Evolutionary conservation across 2,888 invertebrate species (phyloP).

Genomic region (Frankliniella intonsa): DNA sequence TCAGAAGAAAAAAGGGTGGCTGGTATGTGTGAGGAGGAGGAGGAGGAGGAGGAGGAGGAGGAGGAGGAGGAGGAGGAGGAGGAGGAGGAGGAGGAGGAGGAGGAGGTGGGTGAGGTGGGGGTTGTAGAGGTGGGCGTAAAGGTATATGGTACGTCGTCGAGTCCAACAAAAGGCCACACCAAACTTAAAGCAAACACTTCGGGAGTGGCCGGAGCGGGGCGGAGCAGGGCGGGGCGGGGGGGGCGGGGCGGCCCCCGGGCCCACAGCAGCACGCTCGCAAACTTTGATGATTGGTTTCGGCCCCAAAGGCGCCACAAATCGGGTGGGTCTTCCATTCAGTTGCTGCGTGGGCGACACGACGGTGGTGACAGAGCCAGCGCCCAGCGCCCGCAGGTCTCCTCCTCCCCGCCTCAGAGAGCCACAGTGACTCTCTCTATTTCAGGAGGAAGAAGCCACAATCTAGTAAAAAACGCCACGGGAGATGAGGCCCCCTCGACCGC

Average conservation of each 20-base stretch:
- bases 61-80: not conserved
- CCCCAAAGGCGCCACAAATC: not conserved
- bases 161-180: not conserved
- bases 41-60: not conserved
- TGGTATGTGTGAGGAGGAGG: not conserved
- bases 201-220: too few species aligned
- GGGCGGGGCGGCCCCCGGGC: not conserved
- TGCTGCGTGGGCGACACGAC: not conserved
- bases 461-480: too few species aligned
- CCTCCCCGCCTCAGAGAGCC: too few species aligned
- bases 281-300: not conserved
- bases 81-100: not conserved
- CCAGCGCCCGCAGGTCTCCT: too few species aligned
- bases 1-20: not conserved
- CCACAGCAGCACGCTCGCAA: not conserved
- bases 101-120: not conserved
- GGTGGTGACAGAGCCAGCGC: too few species aligned
- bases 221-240: too few species aligned
- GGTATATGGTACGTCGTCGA: not conserved
- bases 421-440: too few species aligned
- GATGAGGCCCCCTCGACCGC: too few species aligned
- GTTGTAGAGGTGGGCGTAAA: too few species aligned
- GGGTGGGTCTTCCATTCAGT: not conserved
- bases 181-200: not conserved
- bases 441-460: too few species aligned